Percentiles rank a stretch among this genome's conserved stretches.
These are phyloP conservation scores for Lanius ludovicianus DNA, from an alignment of 2,113 vertebrate genomes.

Conservation along the genomic window DNA sequence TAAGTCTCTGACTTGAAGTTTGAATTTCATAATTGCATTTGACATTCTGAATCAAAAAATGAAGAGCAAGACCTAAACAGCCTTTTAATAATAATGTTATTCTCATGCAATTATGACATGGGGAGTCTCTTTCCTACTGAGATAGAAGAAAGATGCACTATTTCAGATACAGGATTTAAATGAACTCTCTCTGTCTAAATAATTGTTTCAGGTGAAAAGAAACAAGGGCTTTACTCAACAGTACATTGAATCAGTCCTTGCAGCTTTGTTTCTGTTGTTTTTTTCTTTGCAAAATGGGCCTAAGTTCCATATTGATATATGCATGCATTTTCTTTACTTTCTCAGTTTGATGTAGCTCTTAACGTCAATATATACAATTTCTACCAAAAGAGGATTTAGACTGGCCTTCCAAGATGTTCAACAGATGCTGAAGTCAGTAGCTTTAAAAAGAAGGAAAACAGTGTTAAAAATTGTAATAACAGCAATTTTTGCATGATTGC, in stretches of 20 bases:
- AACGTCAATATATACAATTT: neutral
- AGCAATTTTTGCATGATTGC: neutral
- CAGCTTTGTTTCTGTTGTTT: neutral
- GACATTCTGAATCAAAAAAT: neutral
- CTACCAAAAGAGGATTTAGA: neutral
- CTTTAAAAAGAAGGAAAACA: neutral
- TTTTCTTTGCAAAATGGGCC: neutral
- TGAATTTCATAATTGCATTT: constrained; percentile 16
- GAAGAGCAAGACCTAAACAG: neutral
- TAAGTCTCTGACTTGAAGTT: neutral
- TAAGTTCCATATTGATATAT: neutral
- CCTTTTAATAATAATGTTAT: neutral
- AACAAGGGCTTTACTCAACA: neutral
- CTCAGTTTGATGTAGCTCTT: neutral
- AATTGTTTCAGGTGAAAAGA: neutral
- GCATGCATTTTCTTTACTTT: neutral
- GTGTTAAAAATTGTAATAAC: neutral
- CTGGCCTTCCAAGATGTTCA: neutral
- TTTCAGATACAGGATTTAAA: neutral
- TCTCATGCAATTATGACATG: neutral
- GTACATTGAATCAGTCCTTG: neutral
- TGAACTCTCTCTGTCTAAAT: neutral
- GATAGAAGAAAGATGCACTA: neutral
- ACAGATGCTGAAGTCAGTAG: neutral
- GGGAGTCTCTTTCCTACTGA: neutral